These are phyloP conservation scores for Chaenodraco wilsoni DNA, from an alignment of 2,797 vertebrate genomes.

Conservation along the genomic window DNA sequence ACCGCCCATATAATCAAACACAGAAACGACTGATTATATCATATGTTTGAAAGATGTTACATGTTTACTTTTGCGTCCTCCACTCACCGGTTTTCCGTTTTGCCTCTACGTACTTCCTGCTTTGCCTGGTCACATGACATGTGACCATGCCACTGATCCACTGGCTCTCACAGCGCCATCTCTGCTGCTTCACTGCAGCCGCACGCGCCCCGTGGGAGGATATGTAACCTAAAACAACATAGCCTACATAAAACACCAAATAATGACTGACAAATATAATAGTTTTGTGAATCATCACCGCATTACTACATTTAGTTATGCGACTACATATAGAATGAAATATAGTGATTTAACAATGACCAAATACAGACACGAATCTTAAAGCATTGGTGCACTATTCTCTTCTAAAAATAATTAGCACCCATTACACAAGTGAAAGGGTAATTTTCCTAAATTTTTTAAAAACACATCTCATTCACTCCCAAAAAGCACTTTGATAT, in stretches of 20 bases:
- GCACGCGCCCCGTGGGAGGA: background rate
- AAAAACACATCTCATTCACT: background rate
- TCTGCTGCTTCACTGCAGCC: conserved; percentile 53
- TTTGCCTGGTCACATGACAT: conserved; percentile 56
- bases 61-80: conserved; percentile 1
- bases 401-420: background rate
- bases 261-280: background rate
- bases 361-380: background rate
- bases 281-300: fast-evolving
- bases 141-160: conserved; percentile 37
- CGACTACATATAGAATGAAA: background rate
- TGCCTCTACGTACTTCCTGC: conserved; percentile 54
- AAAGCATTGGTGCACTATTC: background rate
- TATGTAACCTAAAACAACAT: too few relatives aligned
- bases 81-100: too few relatives aligned
- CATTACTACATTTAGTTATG: background rate
- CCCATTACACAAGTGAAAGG: background rate
- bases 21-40: fast-evolving
- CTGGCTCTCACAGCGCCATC: conserved; percentile 68
- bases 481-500: too few relatives aligned
- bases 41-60: background rate
- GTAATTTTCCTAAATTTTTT: too few relatives aligned
- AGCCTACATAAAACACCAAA: background rate
- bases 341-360: background rate
- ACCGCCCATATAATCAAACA: background rate